These are phyloP conservation scores for Danio kyathit DNA, from an alignment of 2,797 vertebrate species.

Conservation along the genomic window DNA sequence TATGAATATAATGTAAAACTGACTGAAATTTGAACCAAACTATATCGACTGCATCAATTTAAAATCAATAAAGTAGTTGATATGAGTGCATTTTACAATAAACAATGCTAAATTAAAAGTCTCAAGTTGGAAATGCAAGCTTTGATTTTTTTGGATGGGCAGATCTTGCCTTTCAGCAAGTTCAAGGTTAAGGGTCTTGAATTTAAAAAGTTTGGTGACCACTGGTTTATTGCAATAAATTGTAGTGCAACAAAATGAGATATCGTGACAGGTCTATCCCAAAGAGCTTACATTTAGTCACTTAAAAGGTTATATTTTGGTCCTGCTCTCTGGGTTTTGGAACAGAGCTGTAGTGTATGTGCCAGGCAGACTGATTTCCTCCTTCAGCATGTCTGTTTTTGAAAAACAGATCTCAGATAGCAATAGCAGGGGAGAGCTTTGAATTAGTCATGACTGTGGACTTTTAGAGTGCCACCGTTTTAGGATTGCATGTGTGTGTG, in stretches of 20 bases:
- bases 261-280: background rate
- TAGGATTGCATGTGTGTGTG: constrained; percentile 49
- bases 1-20: too few relatives aligned
- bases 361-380: constrained; percentile 37
- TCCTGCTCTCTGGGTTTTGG: constrained; percentile 18
- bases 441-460: constrained; percentile 68
- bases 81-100: too few relatives aligned
- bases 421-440: constrained; percentile 54
- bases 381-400: constrained; percentile 54
- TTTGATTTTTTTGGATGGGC: too few relatives aligned
- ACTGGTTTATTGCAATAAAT: too few relatives aligned
- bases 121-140: too few relatives aligned
- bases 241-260: background rate
- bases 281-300: constrained; percentile 6
- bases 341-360: constrained; percentile 3
- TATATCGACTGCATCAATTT: too few relatives aligned
- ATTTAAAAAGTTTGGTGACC: too few relatives aligned
- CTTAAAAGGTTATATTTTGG: background rate
- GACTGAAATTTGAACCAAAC: too few relatives aligned
- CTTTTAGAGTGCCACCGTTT: constrained; percentile 62
- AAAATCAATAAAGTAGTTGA: too few relatives aligned
- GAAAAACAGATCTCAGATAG: constrained; percentile 60
- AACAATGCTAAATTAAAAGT: too few relatives aligned
- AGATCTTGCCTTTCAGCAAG: too few relatives aligned
- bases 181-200: too few relatives aligned